Conservation (phyloP, 2,888 invertebrate genomes). For the Machimus rusticus region DNA sequence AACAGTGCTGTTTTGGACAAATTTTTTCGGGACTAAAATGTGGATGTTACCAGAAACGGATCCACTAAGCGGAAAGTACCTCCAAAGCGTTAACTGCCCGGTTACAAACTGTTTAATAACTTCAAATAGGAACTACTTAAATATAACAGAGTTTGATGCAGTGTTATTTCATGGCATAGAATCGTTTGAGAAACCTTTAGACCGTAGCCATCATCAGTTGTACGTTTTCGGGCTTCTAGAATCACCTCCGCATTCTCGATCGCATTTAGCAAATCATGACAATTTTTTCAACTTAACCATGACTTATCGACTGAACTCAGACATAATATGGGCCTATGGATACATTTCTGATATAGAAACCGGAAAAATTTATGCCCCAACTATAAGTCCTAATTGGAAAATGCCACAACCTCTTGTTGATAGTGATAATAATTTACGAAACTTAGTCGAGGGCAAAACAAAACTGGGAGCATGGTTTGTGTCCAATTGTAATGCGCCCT, state of each 20-base stretch:
- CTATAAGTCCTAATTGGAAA: constrained; percentile 53
- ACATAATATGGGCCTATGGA: constrained; percentile 63
- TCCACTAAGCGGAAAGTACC: constrained; percentile 34
- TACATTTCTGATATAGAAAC: constrained; percentile 54
- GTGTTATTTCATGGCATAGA: constrained; percentile 66
- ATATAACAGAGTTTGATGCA: constrained; percentile 64
- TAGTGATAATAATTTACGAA: neutral
- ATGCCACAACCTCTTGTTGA: constrained; percentile 54
- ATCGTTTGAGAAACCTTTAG: constrained; percentile 51
- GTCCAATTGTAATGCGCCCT: constrained; percentile 65
- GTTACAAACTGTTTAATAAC: constrained; percentile 64
- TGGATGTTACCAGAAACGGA: neutral
- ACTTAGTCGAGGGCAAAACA: constrained; percentile 56
- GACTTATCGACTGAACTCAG: constrained; percentile 67
- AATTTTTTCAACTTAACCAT: constrained; percentile 68
- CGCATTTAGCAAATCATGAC: constrained; percentile 55
- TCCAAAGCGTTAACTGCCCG: constrained; percentile 57
- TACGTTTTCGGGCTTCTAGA: constrained; percentile 66
- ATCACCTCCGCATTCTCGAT: constrained; percentile 60
- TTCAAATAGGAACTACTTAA: constrained; percentile 54
- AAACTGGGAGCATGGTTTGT: constrained; percentile 69
- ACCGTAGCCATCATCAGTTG: constrained; percentile 61
- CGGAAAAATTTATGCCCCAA: constrained; percentile 55
- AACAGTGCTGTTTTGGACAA: neutral
- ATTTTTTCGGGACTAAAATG: neutral